Evolutionary conservation across 2,888 invertebrate species (phyloP), one percentile per base, ranked within the genome.

Genomic region (Lepidochitona cinerea): DNA sequence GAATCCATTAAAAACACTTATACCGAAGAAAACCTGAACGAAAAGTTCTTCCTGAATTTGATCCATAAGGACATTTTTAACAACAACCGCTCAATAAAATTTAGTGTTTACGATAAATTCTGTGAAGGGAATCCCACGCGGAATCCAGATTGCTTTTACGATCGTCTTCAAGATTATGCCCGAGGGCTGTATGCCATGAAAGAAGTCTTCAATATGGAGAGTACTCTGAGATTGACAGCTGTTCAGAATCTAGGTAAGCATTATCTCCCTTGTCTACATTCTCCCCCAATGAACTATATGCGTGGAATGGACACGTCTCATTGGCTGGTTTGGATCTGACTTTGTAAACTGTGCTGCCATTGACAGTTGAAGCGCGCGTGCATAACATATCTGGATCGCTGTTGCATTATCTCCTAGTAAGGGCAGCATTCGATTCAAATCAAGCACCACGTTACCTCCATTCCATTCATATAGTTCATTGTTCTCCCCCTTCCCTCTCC

Each of bases 201-300:
- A 53, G 83, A 85, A 68, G 86, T 87, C 36, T 82, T 87, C 65
- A 79, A 81, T 74, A 87, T 87, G 87, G 82, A 85, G 37, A 85
- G 85, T 68, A 78, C 82, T 32, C 80, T 87, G 5, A 37, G 87
- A 35, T 76, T 87, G 26, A 81, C 84, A 18, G 86, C 86, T 37
- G 85, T 87, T 52, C 84, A 87, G 71, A 86, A 84, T 73, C 74
- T 87, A 29, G 87, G 87, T 87, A 72, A 79, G 79, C 75, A n/a
- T 7, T 2, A 49, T n/a, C n/a, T n/a, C n/a, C n/a, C n/a, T n/a
- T n/a, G n/a, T n/a, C n/a, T n/a, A n/a, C n/a, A n/a, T n/a, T n/a
- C n/a, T n/a, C n/a, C n/a, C n/a, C n/a, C n/a, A n/a, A n/a, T n/a
- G n/a, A n/a, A n/a, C n/a, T n/a, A n/a, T n/a, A n/a, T n/a, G n/a